phyloP scores from a whole-genome alignment of 2,113 vertebrate species.

The Triplophysa rosa region DNA sequence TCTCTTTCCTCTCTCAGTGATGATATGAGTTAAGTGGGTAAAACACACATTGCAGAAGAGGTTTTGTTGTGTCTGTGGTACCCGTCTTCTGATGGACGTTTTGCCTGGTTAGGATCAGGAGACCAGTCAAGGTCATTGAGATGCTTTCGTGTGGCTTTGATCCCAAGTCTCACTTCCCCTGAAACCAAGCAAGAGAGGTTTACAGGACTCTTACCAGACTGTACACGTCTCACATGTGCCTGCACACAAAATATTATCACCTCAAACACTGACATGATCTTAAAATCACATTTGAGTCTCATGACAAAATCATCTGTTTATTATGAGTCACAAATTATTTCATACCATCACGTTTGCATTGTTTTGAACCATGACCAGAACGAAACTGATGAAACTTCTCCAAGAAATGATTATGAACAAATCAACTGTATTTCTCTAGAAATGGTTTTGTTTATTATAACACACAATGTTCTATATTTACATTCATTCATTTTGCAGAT shows the following conservation, averaged over 20 bases:
- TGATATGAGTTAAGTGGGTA: neutral
- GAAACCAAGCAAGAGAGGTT: too few species aligned
- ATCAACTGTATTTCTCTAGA: too few species aligned
- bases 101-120: neutral
- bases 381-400: neutral
- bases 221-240: neutral
- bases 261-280: neutral
- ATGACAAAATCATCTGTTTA: neutral
- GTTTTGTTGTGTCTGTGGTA: neutral
- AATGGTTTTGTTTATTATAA: too few species aligned
- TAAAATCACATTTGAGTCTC: neutral
- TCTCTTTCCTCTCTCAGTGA: neutral
- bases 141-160: neutral
- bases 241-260: neutral
- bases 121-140: neutral
- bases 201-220: too few species aligned
- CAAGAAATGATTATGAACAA: neutral
- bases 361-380: neutral
- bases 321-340: neutral
- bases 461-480: too few species aligned
- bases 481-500: too few species aligned
- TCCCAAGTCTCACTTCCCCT: conserved; percentile 8
- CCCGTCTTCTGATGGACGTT: neutral
- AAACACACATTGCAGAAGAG: neutral
- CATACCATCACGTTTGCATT: neutral